These are phyloP conservation scores for Emydura subglobosa DNA, from an alignment of 2,113 vertebrate species.

Conservation along the genomic window DNA sequence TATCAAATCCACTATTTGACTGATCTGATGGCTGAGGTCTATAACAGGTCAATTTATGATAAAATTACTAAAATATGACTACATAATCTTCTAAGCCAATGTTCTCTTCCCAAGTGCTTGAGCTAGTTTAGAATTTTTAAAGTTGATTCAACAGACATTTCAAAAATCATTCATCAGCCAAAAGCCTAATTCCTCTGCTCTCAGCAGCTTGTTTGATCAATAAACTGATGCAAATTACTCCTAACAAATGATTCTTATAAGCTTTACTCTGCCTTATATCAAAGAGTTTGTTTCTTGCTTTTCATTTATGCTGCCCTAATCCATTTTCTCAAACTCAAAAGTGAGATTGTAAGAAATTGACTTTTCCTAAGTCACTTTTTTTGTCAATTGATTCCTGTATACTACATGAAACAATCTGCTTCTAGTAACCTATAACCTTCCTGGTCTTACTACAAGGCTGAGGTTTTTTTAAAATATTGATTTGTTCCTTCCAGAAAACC, in stretches of 20 bases:
- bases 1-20: not conserved
- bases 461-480: not conserved
- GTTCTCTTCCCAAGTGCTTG: slow-evolving; percentile 2
- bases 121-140: slow-evolving; percentile 45
- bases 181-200: slow-evolving; percentile 42
- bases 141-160: slow-evolving; percentile 34
- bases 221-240: slow-evolving; percentile 63
- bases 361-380: slow-evolving; percentile 48
- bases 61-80: not conserved
- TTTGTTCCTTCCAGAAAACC: slow-evolving; percentile 9
- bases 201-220: slow-evolving; percentile 54
- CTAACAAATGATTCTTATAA: slow-evolving; percentile 47
- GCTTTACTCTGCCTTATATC: slow-evolving; percentile 31
- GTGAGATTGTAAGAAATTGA: not conserved
- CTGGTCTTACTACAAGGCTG: not conserved
- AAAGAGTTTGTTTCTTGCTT: slow-evolving; percentile 15
- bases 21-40: not conserved
- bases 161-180: slow-evolving; percentile 2
- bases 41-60: not conserved
- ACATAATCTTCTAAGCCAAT: not conserved
- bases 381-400: slow-evolving; percentile 39
- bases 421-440: slow-evolving; percentile 21
- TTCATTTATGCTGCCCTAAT: slow-evolving; percentile 19
- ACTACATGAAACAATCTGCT: slow-evolving; percentile 33
- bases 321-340: slow-evolving; percentile 30